These are phyloP conservation scores for Bucorvus abyssinicus DNA, from an alignment of 2,797 vertebrate species.

Conservation along the genomic window DNA sequence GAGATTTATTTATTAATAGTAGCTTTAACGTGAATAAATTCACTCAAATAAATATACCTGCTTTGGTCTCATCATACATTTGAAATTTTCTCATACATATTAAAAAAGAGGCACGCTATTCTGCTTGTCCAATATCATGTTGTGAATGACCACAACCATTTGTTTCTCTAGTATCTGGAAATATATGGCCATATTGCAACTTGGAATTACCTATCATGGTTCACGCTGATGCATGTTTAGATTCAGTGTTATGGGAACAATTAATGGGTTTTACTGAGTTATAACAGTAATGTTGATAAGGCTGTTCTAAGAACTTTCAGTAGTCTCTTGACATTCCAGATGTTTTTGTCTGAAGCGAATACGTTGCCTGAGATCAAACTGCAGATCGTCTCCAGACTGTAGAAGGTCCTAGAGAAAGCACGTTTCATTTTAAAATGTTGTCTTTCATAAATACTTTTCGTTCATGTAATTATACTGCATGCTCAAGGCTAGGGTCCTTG, in stretches of 20 bases:
- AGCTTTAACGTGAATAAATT: neutral
- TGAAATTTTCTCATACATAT: neutral
- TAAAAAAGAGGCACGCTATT: neutral
- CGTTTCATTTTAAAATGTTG: neutral
- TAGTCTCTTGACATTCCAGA: constrained; percentile 37
- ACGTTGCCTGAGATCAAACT: neutral
- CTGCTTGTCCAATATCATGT: neutral
- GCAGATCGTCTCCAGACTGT: neutral
- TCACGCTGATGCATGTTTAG: neutral
- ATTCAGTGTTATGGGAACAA: neutral
- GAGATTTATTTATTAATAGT: neutral
- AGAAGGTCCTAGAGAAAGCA: constrained; percentile 14
- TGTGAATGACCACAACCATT: neutral
- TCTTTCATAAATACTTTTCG: neutral
- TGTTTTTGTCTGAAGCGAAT: constrained; percentile 7
- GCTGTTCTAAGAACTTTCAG: neutral
- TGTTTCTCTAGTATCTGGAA: neutral
- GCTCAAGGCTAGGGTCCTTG: neutral
- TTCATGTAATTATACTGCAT: neutral
- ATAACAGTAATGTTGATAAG: neutral
- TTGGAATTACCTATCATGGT: neutral
- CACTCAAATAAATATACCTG: constrained; percentile 18
- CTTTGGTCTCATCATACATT: neutral
- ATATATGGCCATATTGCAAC: neutral
- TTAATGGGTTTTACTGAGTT: neutral